Evolutionary conservation across 2,113 vertebrate species (phyloP).

Genomic region (Thermophis baileyi): DNA sequence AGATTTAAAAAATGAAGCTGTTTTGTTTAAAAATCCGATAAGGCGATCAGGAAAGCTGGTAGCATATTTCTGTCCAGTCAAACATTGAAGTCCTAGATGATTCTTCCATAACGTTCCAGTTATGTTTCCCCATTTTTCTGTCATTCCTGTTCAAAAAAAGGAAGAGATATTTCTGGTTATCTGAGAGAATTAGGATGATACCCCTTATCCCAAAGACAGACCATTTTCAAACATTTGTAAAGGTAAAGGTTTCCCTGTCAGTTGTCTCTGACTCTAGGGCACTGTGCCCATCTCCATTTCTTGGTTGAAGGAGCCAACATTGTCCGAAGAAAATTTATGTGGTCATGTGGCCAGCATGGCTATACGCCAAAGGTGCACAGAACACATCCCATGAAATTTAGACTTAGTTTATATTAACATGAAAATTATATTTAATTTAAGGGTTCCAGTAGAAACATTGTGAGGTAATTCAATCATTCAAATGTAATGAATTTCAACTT

Average conservation of each 20-base stretch:
- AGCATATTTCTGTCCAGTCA: not conserved
- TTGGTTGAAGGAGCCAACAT: too few relatives aligned
- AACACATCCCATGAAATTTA: not conserved
- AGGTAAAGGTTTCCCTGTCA: too few relatives aligned
- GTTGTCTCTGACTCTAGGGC: too few relatives aligned
- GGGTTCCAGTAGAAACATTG: not conserved
- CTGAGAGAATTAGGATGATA: not conserved
- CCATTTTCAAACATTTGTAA: not conserved
- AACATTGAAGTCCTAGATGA: too few relatives aligned
- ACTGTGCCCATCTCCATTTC: too few relatives aligned
- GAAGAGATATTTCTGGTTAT: not conserved
- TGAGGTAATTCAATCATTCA: not conserved
- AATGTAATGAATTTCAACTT: not conserved
- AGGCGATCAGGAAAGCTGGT: not conserved
- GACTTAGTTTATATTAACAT: not conserved
- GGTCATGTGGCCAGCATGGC: too few relatives aligned
- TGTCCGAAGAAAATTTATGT: too few relatives aligned
- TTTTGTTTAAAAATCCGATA: not conserved
- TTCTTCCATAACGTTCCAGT: not conserved
- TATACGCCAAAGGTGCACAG: too few relatives aligned
- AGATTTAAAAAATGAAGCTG: not conserved
- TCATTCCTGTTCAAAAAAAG: not conserved
- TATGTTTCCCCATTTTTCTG: not conserved
- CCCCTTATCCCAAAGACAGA: not conserved
- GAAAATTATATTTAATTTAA: not conserved